Percentiles rank a stretch among this genome's conserved stretches.
phyloP scores from a whole-genome alignment of 37 sponge, comb jelly and placozoan species.

The Oscarella lobularis region DNA sequence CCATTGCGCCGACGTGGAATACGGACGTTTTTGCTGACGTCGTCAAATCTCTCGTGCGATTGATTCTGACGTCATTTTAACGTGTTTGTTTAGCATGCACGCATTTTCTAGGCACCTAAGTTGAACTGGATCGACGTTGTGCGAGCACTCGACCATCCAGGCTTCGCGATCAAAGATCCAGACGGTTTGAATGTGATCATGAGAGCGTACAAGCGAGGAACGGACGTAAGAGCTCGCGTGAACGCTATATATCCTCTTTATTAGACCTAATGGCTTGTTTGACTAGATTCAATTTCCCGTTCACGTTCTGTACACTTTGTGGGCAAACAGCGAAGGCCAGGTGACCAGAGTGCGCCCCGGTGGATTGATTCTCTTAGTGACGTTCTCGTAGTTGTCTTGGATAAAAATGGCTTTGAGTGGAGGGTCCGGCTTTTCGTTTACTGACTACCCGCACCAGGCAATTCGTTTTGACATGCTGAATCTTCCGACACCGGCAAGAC shows the following conservation, averaged over 20 bases:
- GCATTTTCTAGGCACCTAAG: slow-evolving; percentile 32
- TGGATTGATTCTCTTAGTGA: too few relatives aligned
- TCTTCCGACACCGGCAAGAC: too few relatives aligned
- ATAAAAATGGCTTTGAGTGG: slow-evolving; percentile 58
- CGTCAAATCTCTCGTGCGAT: slow-evolving; percentile 32
- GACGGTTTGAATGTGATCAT: slow-evolving; percentile 75
- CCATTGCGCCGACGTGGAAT: slow-evolving; percentile 71
- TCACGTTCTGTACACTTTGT: slow-evolving; percentile 47
- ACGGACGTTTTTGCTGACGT: slow-evolving; percentile 53
- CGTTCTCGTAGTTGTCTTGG: slow-evolving; percentile 38
- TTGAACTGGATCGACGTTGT: slow-evolving; percentile 91
- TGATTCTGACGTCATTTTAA: neutral
- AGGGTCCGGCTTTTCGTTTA: slow-evolving; percentile 74
- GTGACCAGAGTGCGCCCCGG: too few relatives aligned
- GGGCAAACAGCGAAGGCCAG: slow-evolving; percentile 64
- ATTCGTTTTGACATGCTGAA: slow-evolving; percentile 35
- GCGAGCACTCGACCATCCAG: slow-evolving; percentile 80
- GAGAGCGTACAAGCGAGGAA: slow-evolving; percentile 48
- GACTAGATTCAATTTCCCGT: slow-evolving; percentile 63
- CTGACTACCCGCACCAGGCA: slow-evolving; percentile 35
- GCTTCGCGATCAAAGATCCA: slow-evolving; percentile 65
- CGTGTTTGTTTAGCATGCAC: neutral
- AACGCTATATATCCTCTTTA: neutral
- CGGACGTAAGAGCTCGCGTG: neutral
- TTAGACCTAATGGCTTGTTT: neutral